Conservation (phyloP, 2,113 vertebrate genomes). For the Brachyhypopomus gauderio region DNA sequence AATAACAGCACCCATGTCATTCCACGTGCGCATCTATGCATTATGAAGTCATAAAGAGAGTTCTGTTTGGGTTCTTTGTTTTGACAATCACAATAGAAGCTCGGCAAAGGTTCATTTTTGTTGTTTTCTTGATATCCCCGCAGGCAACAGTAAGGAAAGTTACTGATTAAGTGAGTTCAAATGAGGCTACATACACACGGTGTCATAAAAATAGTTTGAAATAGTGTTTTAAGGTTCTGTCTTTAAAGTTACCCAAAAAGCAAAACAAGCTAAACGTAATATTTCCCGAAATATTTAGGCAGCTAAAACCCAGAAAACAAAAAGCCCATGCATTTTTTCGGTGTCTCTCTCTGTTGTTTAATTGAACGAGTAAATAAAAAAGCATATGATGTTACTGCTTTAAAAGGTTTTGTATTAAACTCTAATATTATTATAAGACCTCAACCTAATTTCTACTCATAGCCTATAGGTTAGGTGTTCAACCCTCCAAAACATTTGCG, state of each 20-base stretch:
- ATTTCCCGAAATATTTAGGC: too few relatives aligned
- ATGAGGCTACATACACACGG: background rate
- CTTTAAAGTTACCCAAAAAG: too few relatives aligned
- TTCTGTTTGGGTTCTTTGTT: background rate
- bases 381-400: too few relatives aligned
- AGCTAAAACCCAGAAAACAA: too few relatives aligned
- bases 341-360: too few relatives aligned
- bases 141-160: background rate
- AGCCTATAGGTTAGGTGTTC: slow-evolving; percentile 1
- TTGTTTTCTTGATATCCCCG: background rate
- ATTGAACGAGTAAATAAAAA: too few relatives aligned
- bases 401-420: too few relatives aligned
- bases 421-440: background rate
- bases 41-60: background rate
- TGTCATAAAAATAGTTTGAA: too few relatives aligned
- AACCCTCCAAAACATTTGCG: slow-evolving; percentile 13
- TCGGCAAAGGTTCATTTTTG: background rate
- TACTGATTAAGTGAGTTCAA: background rate
- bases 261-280: too few relatives aligned
- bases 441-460: background rate
- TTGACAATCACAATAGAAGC: background rate
- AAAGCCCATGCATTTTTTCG: too few relatives aligned
- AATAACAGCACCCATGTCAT: background rate
- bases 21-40: too few relatives aligned
- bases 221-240: too few relatives aligned